These are phyloP conservation scores for Geophilus truncorum DNA, from an alignment of 2,888 invertebrate genomes.

Conservation along the genomic window DNA sequence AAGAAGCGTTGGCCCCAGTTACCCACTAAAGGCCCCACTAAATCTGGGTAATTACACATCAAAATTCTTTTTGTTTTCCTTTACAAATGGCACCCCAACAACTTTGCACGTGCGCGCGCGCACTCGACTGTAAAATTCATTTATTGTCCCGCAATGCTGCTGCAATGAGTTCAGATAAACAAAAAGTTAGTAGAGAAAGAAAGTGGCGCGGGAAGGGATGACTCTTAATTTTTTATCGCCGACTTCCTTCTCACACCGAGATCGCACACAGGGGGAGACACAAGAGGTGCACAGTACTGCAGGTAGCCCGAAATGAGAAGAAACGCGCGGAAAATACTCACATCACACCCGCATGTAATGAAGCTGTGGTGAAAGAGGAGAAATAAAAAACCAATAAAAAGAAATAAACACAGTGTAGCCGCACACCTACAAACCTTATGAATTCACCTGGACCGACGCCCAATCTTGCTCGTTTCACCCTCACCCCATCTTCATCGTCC, in stretches of 20 bases:
- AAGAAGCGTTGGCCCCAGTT: neutral
- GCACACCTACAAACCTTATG: neutral
- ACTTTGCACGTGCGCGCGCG: conserved; percentile 12
- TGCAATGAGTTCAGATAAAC: neutral
- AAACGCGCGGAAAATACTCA: conserved; percentile 7
- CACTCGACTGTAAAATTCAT: conserved; percentile 1
- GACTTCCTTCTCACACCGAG: neutral
- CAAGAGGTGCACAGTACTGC: neutral
- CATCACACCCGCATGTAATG: conserved; percentile 20
- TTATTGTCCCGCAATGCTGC: neutral
- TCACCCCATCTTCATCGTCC: neutral
- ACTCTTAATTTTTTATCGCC: conserved; percentile 7
- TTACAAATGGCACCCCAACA: neutral
- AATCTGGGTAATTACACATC: conserved; percentile 16
- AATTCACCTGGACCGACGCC: neutral
- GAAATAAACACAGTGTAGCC: conserved; percentile 12
- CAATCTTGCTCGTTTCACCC: neutral
- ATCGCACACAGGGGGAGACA: neutral
- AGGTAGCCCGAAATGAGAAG: neutral
- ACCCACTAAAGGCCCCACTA: neutral
- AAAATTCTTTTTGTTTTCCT: neutral
- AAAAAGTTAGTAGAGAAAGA: conserved; percentile 2
- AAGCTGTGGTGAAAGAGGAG: conserved; percentile 6
- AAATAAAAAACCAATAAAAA: conserved; percentile 20
- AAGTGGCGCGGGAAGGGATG: neutral